Evolutionary conservation across 2,888 invertebrate species (phyloP).

Genomic region (Phania funesta): DNA sequence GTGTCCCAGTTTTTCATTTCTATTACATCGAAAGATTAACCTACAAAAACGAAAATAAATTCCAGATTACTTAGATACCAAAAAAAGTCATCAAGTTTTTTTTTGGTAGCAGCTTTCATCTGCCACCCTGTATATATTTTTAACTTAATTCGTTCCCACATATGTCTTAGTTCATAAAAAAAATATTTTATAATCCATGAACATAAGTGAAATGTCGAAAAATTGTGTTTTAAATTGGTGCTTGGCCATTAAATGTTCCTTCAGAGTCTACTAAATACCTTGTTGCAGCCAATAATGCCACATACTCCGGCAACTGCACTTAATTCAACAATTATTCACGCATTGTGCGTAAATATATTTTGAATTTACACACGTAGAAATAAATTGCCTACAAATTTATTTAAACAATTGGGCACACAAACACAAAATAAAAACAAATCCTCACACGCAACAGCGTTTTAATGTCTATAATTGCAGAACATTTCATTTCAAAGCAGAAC

Average conservation of each 20-base stretch:
- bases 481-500: not conserved
- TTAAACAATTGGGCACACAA: constrained; percentile 18
- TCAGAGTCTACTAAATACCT: constrained; percentile 20
- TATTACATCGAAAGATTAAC: too few species aligned
- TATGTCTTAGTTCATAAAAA: not conserved
- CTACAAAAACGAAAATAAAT: too few species aligned
- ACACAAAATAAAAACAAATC: constrained; percentile 4
- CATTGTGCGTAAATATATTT: constrained; percentile 70
- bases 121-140: too few species aligned
- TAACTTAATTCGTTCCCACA: not conserved
- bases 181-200: not conserved
- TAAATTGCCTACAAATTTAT: constrained; percentile 33
- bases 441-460: not conserved
- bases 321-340: constrained; percentile 72
- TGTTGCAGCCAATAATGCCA: constrained; percentile 52
- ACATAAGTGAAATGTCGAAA: constrained; percentile 31
- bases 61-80: too few species aligned
- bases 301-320: constrained; percentile 20
- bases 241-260: constrained; percentile 23
- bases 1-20: too few species aligned
- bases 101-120: too few species aligned
- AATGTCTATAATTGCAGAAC: constrained; percentile 10
- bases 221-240: not conserved
- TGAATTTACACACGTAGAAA: constrained; percentile 42
- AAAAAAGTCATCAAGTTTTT: too few species aligned